A percentile compares a stretch with the other conserved stretches of the same genome.
Conservation (phyloP, 2,888 invertebrate species). For the Folsomia manolachei region DNA sequence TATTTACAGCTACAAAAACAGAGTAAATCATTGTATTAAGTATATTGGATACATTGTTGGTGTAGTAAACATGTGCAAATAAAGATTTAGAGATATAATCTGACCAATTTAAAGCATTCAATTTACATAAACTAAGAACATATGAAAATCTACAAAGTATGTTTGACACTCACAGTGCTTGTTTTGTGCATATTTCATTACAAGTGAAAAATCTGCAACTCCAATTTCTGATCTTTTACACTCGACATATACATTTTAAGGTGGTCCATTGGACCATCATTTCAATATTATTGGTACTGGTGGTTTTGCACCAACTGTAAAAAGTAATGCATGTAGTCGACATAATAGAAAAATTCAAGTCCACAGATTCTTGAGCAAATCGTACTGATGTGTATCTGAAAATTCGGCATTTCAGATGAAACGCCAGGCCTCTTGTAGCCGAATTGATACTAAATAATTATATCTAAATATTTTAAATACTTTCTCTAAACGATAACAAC, state of each 20-base stretch:
- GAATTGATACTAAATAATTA: background rate
- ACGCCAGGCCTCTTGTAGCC: background rate
- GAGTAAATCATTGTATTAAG: background rate
- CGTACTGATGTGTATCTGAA: conserved; percentile 28
- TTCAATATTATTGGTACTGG: background rate
- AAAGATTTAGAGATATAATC: background rate
- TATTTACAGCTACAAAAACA: background rate
- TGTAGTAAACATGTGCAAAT: background rate
- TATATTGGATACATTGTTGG: background rate
- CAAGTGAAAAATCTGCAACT: background rate
- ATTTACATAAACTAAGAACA: background rate
- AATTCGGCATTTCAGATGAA: conserved; percentile 3
- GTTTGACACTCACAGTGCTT: too few relatives aligned
- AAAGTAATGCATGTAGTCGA: conserved; percentile 7
- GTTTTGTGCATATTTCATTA: background rate
- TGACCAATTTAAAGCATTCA: background rate
- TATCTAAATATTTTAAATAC: too few relatives aligned
- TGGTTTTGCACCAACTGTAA: background rate
- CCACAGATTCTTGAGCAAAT: conserved; percentile 32
- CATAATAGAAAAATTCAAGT: conserved; percentile 19
- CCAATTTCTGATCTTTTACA: background rate
- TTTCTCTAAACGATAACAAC: too few relatives aligned
- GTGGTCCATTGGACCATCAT: too few relatives aligned
- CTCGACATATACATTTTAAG: background rate
- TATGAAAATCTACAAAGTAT: background rate